These are phyloP conservation scores for Lochmaea crataegi DNA, from an alignment of 2,888 invertebrate genomes.

Conservation along the genomic window DNA sequence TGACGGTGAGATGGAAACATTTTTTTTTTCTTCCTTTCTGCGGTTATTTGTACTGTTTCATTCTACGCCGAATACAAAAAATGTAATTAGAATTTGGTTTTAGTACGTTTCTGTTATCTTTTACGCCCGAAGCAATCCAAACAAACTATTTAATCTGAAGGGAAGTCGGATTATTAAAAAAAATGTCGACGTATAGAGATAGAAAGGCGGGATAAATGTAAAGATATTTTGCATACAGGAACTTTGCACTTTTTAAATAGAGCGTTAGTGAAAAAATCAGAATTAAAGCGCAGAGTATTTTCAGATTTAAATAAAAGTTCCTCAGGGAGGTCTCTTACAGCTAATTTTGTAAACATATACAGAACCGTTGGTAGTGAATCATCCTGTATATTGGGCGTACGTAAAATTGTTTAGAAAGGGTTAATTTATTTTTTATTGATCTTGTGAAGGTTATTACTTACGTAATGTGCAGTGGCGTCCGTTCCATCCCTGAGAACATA, in stretches of 20 bases:
- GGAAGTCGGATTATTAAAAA: not conserved
- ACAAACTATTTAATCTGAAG: conserved; percentile 6
- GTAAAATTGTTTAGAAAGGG: too few relatives aligned
- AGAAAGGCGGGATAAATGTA: not conserved
- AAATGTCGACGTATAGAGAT: not conserved
- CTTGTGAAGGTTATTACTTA: conserved; percentile 69
- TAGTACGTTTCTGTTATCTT: conserved; percentile 9
- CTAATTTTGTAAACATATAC: too few relatives aligned
- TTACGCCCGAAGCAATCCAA: not conserved
- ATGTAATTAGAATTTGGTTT: conserved; percentile 27
- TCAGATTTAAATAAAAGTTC: too few relatives aligned
- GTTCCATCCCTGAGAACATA: conserved; percentile 98
- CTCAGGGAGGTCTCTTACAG: too few relatives aligned
- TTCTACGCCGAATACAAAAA: conserved; percentile 10
- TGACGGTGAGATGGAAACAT: conserved; percentile 25
- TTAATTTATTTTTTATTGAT: too few relatives aligned
- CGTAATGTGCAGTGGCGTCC: conserved; percentile 97
- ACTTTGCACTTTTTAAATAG: not conserved
- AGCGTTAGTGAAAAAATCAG: not conserved
- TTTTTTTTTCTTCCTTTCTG: conserved; percentile 14
- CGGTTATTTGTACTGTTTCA: conserved; percentile 29
- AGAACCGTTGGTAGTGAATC: too few relatives aligned
- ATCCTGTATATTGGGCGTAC: too few relatives aligned
- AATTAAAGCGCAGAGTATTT: too few relatives aligned
- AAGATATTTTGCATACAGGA: not conserved